These are phyloP conservation scores for Ectemnius lituratus DNA, from an alignment of 2,888 invertebrate genomes.

Conservation along the genomic window DNA sequence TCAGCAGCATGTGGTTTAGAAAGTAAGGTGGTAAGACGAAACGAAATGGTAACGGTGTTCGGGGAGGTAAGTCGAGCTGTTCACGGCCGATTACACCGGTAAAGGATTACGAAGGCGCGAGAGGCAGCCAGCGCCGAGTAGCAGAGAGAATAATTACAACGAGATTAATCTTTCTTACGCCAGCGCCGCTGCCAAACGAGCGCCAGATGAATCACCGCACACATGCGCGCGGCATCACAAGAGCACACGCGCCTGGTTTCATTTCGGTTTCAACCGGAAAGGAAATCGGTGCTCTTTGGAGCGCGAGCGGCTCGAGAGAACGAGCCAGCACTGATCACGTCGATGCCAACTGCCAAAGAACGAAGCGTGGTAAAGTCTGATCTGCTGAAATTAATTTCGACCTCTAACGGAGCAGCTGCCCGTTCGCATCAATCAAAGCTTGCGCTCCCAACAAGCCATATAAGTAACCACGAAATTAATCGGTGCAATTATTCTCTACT, in stretches of 20 bases:
- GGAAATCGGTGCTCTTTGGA: constrained; percentile 30
- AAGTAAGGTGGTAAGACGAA: constrained; percentile 25
- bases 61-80: constrained; percentile 18
- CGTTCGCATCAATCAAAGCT: background rate
- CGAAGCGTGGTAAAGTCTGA: background rate
- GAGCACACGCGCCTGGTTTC: constrained; percentile 7
- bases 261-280: constrained; percentile 34
- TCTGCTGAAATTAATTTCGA: constrained; percentile 5
- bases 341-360: constrained; percentile 6
- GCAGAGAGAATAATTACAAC: constrained; percentile 56
- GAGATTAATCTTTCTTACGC: constrained; percentile 65
- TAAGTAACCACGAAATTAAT: background rate
- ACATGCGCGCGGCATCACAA: constrained; percentile 16
- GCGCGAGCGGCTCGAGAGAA: constrained; percentile 4
- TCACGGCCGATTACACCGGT: constrained; percentile 36
- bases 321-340: background rate
- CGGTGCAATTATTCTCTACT: constrained; percentile 6
- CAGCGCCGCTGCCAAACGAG: constrained; percentile 61
- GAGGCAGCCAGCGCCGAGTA: constrained; percentile 27
- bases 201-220: constrained; percentile 54
- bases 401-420: constrained; percentile 3
- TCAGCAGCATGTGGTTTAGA: constrained; percentile 36
- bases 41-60: constrained; percentile 34
- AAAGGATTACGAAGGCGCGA: constrained; percentile 50
- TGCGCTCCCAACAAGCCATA: background rate